Conservation (phyloP, 92 coral and sea anemone species). For the Desmophyllum pertusum region DNA sequence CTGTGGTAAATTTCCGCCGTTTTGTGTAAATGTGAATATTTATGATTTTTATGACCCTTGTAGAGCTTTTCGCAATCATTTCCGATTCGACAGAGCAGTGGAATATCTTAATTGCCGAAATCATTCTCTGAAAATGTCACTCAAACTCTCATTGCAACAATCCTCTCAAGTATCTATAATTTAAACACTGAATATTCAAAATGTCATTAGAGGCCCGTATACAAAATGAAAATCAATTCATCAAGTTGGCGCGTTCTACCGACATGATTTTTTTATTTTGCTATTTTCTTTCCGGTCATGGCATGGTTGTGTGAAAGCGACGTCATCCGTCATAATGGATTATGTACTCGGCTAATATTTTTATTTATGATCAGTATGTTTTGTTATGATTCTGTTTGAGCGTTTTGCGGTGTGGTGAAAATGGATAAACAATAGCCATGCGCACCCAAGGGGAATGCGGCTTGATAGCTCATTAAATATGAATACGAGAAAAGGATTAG, state of each 20-base stretch:
- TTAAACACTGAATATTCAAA: neutral
- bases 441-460: neutral
- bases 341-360: slow-evolving; percentile 32
- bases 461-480: slow-evolving; percentile 26
- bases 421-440: slow-evolving; percentile 20
- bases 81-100: neutral
- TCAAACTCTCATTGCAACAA: neutral
- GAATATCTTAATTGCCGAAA: slow-evolving; percentile 16
- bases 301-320: neutral
- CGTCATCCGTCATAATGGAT: slow-evolving; percentile 1
- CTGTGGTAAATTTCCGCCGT: neutral
- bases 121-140: neutral
- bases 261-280: neutral
- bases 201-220: neutral
- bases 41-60: slow-evolving; percentile 1
- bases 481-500: slow-evolving; percentile 9
- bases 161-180: slow-evolving; percentile 13
- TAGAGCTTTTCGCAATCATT: too few relatives aligned
- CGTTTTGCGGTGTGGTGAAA: slow-evolving; percentile 31
- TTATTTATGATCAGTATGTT: slow-evolving; percentile 23
- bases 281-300: neutral
- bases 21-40: neutral
- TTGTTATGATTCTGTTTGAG: slow-evolving; percentile 41
- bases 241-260: neutral
- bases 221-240: slow-evolving; percentile 13